Base-by-base conservation (phyloP, 2,888 invertebrate genomes). In the Lochmaea crataegi region DNA sequence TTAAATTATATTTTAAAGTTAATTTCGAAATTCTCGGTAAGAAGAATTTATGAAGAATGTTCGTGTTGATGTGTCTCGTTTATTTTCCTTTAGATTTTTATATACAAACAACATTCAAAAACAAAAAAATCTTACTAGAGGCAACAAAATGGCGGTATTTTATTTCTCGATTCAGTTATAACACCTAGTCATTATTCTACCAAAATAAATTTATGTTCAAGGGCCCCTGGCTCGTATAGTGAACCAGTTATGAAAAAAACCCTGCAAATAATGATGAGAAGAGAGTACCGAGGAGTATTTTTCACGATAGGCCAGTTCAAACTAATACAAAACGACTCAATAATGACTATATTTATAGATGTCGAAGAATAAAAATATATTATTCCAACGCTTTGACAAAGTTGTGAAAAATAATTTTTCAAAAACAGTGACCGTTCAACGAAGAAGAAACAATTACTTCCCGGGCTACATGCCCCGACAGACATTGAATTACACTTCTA, bases 221-320 rank as follows among this genome's bases (percentile, higher is more conserved):
- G n/a, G n/a, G 26, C 60, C 60, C 6, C 14, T 60, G 38, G 60
- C 32, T 16, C 18, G 67, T 45, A n/a, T 12, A 42, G 4, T 26
- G 32, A 38, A 57, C 56, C 67, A 69, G 38, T 60, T 48, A 69
- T 38, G 14, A 66, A 0, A 51, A 60, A 68, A 53, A 53, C 16
- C 7, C 53, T n/a, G 41, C 14, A 58, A 66, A 38, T 66, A 60
- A 72, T 68, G 64, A 56, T 57, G 61, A 58, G 68, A 68, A n/a
- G 68, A 22, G 72, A 26, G 53, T 22, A 22, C 1, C 53, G 26
- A 60, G 32, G 32, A 60, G 32, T 32, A 32, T n/a, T 32, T 60
- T n/a, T 14, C n/a, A n/a, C 14, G 2, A 12, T 60, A 60, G 60
- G 60, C 60, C 60, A 60, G 60, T 32, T 26, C 18, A 16, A 10